phyloP scores from a whole-genome alignment of 2,797 vertebrate genomes.

The Lacerta viridis region DNA sequence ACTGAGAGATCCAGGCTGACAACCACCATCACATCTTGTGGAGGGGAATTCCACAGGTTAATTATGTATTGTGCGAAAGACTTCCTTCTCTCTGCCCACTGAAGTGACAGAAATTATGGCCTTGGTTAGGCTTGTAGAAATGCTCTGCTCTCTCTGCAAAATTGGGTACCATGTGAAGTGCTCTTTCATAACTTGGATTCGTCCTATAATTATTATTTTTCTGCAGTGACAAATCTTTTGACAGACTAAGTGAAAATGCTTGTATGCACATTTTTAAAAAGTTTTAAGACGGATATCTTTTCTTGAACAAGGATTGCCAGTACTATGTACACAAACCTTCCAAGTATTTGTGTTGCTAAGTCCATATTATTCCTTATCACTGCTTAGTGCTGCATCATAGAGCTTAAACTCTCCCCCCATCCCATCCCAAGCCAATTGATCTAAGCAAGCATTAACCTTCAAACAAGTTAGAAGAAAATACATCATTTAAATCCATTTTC shows the following conservation, averaged over 20 bases:
- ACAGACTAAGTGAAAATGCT: background rate
- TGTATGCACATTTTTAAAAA: background rate
- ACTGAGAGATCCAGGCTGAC: too few relatives aligned
- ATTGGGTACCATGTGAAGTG: background rate
- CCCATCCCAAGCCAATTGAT: background rate
- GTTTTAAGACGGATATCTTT: background rate
- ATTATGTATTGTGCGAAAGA: background rate
- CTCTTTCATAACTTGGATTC: background rate
- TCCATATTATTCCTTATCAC: background rate
- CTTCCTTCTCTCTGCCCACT: background rate
- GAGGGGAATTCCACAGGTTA: background rate
- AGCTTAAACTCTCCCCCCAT: background rate
- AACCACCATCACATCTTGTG: background rate
- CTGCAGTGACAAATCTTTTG: background rate
- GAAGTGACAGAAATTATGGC: background rate
- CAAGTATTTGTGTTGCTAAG: background rate
- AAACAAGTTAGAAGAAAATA: background rate
- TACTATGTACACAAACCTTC: background rate
- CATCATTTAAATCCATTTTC: background rate
- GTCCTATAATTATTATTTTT: background rate
- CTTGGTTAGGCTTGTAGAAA: background rate
- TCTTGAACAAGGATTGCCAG: background rate
- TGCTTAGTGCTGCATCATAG: background rate
- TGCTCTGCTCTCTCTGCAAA: background rate
- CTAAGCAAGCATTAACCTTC: slow-evolving; percentile 13